Base-by-base conservation (phyloP, 2,113 vertebrate species). In the Hippocampus guttulatus region DNA sequence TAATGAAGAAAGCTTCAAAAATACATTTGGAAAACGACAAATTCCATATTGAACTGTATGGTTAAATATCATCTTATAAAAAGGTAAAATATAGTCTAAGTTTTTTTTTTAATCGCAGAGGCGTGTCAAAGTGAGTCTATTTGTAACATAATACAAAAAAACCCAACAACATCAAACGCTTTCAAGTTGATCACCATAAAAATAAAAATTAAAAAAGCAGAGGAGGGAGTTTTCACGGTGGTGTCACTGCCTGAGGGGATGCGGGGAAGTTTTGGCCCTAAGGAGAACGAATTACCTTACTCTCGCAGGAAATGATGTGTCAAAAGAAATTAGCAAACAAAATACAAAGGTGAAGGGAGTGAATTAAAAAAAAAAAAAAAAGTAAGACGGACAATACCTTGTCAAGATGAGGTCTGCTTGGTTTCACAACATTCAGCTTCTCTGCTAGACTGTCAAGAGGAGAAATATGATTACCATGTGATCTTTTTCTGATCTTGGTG, bases 341-440 rank as follows among this genome's bases (percentile, higher is more conserved):
- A 87, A 81, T 63, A 76, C 45, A 78, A 67, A 25, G 49, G 63
- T 21, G 30, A 45, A 57, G 1, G 12, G 11, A 75, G 66, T 41
- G 41, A 61, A 75, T 41, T n/a, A 68, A 68, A 54, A 43, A n/a
- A 69, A 16, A 69, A 16, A 51, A 3, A 9, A 49, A 23, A 67
- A 27, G 43, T 41, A 25, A 68, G 25, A 51, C 23, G 57, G n/a
- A 67, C 49, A 63, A 89, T 95, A 99, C 97, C 95, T 97, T 95
- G 91, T 99, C 96, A 66, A 98, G 93, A 84, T 99, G 97, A 6
- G 94, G 91, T 1, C 85, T 91, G 43, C 87, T 88, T 64, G 89
- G 72, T 86, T 93, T 91, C 70, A 92, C 66, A 75, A 91, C 80
- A 16, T 94, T 89, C 61, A 98, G 88, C 69, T 95, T 98, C 85